Base-by-base conservation (phyloP, 2,888 invertebrate genomes). In the Matsumyia berberina region DNA sequence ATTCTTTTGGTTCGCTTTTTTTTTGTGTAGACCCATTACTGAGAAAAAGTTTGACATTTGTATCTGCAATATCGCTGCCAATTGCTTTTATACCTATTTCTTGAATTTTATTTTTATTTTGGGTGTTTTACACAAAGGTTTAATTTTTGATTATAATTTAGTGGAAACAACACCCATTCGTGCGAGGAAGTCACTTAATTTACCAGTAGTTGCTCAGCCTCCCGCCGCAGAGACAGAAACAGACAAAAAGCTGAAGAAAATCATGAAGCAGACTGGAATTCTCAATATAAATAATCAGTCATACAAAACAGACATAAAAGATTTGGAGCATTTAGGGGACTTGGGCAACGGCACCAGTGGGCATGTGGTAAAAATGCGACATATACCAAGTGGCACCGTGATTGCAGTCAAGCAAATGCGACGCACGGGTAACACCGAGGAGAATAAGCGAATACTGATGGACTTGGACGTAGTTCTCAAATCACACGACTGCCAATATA, bases 321-420 rank as follows among this genome's bases (percentile, higher is more conserved):
- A 97, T 89, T 93, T 97, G 90, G 95, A 96, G 88, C 96, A 96
- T 88, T 92, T 97, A 72, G 97, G 97, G 1, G 97, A 97, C 91
- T 93, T 98, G 73, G 98, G 98, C 70, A 97, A 96, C 90, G 99
- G 99, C 11, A 99, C 99, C 11, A 99, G 99, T 91, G 99, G 99
- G 7, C 98, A 98, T 91, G 99, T 99, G 7, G 97, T 98, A 37
- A 98, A 98, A 93, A 99, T 99, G 98, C 93, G 94, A 87, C 99
- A 99, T 91, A 95, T 94, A 90, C 95, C 96, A 0, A 97, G 97
- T 81, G 94, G 94, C 42, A 95, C 95, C 88, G 94, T 97, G 73
- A 97, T 99, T 89, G 99, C 99, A 87, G 99, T 99, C 2, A 99
- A 99, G 94, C 97, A 98, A 95, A 99, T 99, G 99, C 94, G 99